A percentile compares a stretch with the other conserved stretches of the same genome.
phyloP scores from a whole-genome alignment of 2,797 vertebrate species.

The Chiroxiphia lanceolata region DNA sequence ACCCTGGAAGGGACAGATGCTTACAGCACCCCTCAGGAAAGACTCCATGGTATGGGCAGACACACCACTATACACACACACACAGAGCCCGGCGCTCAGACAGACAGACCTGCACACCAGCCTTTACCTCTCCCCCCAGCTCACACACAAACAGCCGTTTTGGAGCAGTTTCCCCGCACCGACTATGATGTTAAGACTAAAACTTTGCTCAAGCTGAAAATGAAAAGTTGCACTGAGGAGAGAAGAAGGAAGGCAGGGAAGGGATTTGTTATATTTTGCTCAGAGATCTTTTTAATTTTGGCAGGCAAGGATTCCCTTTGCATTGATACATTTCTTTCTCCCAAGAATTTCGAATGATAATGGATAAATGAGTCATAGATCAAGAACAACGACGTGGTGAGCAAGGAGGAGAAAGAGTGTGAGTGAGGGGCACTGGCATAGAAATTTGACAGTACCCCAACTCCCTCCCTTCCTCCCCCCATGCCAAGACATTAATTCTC shows the following conservation, averaged over 20 bases:
- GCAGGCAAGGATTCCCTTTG: conserved; percentile 67
- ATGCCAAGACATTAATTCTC: conserved; percentile 99
- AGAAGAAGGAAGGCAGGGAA: background rate
- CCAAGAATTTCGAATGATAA: conserved; percentile 72
- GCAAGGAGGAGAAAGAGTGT: conserved; percentile 60
- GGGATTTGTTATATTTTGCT: conserved; percentile 14
- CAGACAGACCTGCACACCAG: background rate
- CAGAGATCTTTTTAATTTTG: conserved; percentile 26
- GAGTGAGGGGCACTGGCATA: conserved; percentile 76
- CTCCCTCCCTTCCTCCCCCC: conserved; percentile 75
- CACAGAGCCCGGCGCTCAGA: background rate
- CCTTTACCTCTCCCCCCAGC: background rate
- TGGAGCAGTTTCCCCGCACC: background rate
- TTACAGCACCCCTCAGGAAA: background rate
- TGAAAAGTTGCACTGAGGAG: background rate
- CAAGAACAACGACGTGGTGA: conserved; percentile 66
- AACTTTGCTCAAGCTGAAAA: conserved; percentile 4
- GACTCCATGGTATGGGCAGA: background rate
- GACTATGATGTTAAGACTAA: background rate
- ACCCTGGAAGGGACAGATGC: background rate
- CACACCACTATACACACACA: background rate
- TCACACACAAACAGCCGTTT: accelerated
- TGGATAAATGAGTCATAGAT: conserved; percentile 78
- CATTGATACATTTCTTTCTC: conserved; percentile 73
- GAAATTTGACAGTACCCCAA: conserved; percentile 77